These are phyloP conservation scores for Lagenorhynchus albirostris DNA, from an alignment of 2,113 vertebrate genomes.

Conservation along the genomic window DNA sequence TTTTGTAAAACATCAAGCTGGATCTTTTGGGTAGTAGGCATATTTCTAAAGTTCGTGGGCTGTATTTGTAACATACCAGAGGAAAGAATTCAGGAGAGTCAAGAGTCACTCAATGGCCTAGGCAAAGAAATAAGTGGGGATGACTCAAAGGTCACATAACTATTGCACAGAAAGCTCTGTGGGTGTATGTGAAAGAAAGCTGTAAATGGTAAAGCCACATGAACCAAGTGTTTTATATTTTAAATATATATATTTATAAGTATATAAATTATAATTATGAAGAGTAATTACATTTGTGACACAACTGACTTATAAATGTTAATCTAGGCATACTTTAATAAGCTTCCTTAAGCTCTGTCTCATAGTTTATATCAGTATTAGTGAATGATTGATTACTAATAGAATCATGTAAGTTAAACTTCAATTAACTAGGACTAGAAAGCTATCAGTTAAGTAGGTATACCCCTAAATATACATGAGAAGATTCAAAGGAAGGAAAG, in stretches of 20 bases:
- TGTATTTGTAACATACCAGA: slow-evolving; percentile 30
- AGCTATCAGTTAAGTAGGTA: neutral
- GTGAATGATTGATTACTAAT: neutral
- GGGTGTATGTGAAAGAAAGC: neutral
- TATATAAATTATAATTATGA: neutral
- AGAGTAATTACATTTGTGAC: neutral
- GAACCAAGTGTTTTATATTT: neutral
- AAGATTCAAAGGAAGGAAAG: neutral
- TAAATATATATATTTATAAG: neutral
- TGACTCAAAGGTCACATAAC: slow-evolving; percentile 35
- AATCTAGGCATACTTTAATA: neutral
- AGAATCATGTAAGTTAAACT: neutral
- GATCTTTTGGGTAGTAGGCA: slow-evolving; percentile 33
- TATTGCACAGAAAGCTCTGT: neutral
- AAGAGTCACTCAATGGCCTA: slow-evolving; percentile 5
- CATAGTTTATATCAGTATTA: neutral
- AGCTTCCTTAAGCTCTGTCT: slow-evolving; percentile 11
- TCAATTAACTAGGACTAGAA: neutral
- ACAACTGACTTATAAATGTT: slow-evolving; percentile 21
- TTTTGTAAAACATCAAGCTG: slow-evolving; percentile 37
- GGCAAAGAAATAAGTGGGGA: slow-evolving; percentile 3
- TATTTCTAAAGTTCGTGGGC: slow-evolving; percentile 44
- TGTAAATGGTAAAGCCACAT: neutral
- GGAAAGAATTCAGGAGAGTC: slow-evolving; percentile 26
- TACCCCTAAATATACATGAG: neutral